Evolutionary conservation across 2,797 vertebrate genomes (phyloP), one percentile per base, ranked within the genome.

Genomic region (Toxotes lorentzi): DNA sequence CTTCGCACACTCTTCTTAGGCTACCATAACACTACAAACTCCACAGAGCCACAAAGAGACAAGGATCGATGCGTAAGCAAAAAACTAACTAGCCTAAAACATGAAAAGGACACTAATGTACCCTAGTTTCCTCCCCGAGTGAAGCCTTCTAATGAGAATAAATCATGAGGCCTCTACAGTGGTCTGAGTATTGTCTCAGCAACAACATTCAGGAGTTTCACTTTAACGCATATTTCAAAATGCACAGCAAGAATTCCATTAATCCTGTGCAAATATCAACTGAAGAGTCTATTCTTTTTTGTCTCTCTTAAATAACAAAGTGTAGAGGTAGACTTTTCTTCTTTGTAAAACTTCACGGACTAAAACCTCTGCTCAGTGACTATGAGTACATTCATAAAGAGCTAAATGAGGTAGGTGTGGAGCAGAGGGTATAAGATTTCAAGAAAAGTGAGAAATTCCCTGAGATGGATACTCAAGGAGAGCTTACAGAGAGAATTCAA

Each of bases 341-440:
- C 92, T 95, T 94, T 93, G 94, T 95, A 96, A 95, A 97, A 96
- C 96, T 97, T 98, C 95, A 97, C 96, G 96, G 97, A 97, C 95
- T 97, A 95, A 89, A 94, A 95, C 95, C 97, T 97, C 96, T 98
- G 97, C 96, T 97, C 95, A 93, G 93, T 88, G 94, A 94, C 89
- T 88, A 88, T 88, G 96, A 96, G 96, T 98, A 99, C 97, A 98
- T 98, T 98, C 97, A 96, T 97, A 97, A 96, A 91, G 97, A 97
- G 96, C 96, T 96, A 96, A 96, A 97, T 98, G 98, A 99, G 98
- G 98, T 99, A 99, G 98, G 97, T 97, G 91, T 95, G 95, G 96
- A 96, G 96, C 94, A 97, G 96, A 95, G 95, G 95, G 90, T 92
- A 94, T 86, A 93, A 94, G 93, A 92, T 94, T 95, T 95, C 93